A percentile compares a stretch with the other conserved stretches of the same genome.
phyloP scores from a whole-genome alignment of 2,888 invertebrate genomes.

The Monoplex corrugatus region DNA sequence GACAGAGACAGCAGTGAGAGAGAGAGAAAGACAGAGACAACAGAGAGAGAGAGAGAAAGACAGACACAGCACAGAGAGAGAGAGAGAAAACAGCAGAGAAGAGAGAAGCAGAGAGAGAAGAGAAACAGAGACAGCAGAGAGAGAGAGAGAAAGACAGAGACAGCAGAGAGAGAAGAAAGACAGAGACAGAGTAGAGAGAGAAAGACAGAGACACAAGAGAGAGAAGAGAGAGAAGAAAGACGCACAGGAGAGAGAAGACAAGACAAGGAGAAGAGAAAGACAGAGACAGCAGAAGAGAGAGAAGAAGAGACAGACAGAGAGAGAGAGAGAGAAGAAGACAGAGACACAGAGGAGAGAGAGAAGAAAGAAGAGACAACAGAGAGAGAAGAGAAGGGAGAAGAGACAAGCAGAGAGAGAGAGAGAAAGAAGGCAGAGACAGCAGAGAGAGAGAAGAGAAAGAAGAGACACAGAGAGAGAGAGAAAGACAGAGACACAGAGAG shows the following conservation, averaged over 20 bases:
- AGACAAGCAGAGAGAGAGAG: neutral
- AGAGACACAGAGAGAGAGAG: neutral
- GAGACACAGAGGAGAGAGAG: neutral
- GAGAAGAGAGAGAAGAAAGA: neutral
- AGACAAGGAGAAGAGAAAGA: neutral
- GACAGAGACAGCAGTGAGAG: no score
- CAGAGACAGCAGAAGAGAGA: neutral
- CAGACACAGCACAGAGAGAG: no score
- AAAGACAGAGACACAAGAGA: neutral
- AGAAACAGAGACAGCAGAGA: no score
- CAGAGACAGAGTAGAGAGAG: neutral
- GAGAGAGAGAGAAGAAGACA: neutral
- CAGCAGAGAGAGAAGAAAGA: neutral
- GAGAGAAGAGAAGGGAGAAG: neutral
- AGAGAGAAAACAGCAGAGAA: neutral
- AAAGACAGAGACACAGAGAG: neutral
- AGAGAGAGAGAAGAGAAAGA: neutral
- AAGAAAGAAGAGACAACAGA: neutral
- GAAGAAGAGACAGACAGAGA: neutral
- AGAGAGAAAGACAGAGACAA: no score
- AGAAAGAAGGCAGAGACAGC: neutral
- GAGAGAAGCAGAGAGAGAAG: neutral
- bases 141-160: slow-evolving; percentile 1
- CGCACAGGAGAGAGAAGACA: no score
- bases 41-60: no score